phyloP scores from a whole-genome alignment of 2,797 vertebrate species.

The Spondyliosoma cantharus region DNA sequence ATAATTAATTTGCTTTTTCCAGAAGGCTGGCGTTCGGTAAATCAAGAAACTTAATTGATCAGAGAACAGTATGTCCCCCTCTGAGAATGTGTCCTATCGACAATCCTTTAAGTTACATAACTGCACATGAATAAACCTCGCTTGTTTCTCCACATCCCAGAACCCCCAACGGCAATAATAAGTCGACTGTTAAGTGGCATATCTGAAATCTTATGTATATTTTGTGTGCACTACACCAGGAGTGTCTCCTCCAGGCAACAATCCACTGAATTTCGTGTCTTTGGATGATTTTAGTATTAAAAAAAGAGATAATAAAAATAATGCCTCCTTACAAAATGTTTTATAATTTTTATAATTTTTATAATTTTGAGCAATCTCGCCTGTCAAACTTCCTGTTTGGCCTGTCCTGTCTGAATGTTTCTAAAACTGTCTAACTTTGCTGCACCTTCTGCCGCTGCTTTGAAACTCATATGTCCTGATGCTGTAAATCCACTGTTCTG shows the following conservation, averaged over 20 bases:
- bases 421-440: slow-evolving; percentile 6
- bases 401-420: not conserved
- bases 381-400: not conserved
- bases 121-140: not conserved
- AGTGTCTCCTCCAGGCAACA: not conserved
- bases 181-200: not conserved
- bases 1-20: slow-evolving; percentile 43
- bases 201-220: slow-evolving; percentile 12
- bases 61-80: not conserved
- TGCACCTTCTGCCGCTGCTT: not conserved
- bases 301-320: slow-evolving; percentile 3
- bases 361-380: not conserved
- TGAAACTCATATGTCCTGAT: not conserved
- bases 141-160: slow-evolving; percentile 9
- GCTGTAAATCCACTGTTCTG: slow-evolving; percentile 8
- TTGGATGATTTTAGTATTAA: not conserved
- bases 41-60: slow-evolving; percentile 30
- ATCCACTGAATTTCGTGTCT: not conserved
- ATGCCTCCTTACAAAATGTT: not conserved
- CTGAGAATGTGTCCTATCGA: not conserved
- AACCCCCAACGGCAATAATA: not conserved
- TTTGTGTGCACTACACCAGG: slow-evolving; percentile 33
- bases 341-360: slow-evolving; percentile 1
- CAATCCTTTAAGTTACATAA: not conserved
- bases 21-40: slow-evolving; percentile 5